A percentile compares a stretch with the other conserved stretches of the same genome.
phyloP scores from a whole-genome alignment of 2,113 vertebrate genomes.

The Pomatorhinus ruficollis region DNA sequence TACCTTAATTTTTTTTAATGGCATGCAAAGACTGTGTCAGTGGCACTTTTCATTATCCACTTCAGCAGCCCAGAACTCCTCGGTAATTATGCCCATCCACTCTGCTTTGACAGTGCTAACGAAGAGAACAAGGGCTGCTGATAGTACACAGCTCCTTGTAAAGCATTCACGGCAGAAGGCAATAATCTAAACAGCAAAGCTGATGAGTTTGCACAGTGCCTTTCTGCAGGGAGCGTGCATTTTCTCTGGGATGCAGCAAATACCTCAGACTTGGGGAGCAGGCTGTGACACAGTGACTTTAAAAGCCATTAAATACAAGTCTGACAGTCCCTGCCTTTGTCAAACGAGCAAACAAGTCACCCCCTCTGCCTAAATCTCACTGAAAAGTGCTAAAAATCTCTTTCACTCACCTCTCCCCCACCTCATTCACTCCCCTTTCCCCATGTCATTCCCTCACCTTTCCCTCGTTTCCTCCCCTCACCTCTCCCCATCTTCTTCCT shows the following conservation, averaged over 20 bases:
- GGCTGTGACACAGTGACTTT: rapidly evolving
- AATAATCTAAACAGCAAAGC: neutral
- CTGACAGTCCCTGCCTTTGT: neutral
- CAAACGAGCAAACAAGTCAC: neutral
- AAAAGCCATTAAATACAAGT: neutral
- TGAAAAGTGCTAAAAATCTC: neutral
- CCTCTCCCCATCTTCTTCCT: neutral
- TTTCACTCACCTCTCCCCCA: neutral
- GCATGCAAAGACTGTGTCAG: constrained; percentile 21
- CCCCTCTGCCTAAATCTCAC: neutral
- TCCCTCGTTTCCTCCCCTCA: too few relatives aligned
- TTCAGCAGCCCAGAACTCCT: constrained; percentile 53
- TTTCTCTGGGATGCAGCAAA: neutral
- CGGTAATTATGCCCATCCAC: constrained; percentile 46
- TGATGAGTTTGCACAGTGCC: neutral
- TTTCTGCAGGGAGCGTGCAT: neutral
- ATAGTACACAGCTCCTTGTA: neutral
- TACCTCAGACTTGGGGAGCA: neutral
- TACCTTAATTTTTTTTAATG: constrained; percentile 11
- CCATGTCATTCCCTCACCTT: too few relatives aligned
- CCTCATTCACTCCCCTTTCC: neutral
- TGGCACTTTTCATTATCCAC: constrained; percentile 61
- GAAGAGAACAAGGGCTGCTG: constrained; percentile 14
- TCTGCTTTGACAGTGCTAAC: constrained; percentile 33
- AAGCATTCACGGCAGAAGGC: neutral